Percentiles rank a stretch among this genome's conserved stretches.
Evolutionary conservation across 2,113 vertebrate genomes (phyloP).

Genomic region (Dicaeum eximium): DNA sequence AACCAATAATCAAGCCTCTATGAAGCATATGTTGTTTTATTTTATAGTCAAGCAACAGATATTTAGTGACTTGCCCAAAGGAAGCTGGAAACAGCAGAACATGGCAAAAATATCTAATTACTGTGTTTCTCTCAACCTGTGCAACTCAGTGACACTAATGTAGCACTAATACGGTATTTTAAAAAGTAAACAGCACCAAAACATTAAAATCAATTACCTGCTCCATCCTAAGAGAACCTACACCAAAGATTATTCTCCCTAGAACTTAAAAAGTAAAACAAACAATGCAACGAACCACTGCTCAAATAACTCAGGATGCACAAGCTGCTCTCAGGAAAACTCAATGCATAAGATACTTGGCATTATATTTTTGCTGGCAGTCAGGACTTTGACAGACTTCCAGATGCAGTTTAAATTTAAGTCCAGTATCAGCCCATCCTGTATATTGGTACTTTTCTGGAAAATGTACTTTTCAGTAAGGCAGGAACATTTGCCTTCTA

Average conservation of each 20-base stretch:
- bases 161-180: not conserved
- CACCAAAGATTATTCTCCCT: not conserved
- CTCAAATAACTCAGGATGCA: not conserved
- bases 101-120: not conserved
- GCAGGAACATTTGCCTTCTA: not conserved
- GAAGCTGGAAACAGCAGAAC: not conserved
- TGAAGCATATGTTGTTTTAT: not conserved
- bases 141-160: not conserved
- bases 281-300: not conserved
- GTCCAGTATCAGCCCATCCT: not conserved
- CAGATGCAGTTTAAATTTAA: not conserved
- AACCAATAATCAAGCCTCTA: not conserved
- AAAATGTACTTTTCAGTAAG: not conserved
- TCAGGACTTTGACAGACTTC: not conserved
- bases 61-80: not conserved
- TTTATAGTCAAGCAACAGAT: not conserved
- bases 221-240: not conserved
- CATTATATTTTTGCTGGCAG: not conserved
- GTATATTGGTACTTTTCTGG: not conserved
- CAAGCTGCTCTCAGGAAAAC: not conserved
- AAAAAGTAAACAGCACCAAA: not conserved
- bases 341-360: not conserved
- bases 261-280: not conserved
- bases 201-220: not conserved
- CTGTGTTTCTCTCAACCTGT: not conserved